phyloP scores from a whole-genome alignment of 2,797 vertebrate genomes.

The Brotula barbata region DNA sequence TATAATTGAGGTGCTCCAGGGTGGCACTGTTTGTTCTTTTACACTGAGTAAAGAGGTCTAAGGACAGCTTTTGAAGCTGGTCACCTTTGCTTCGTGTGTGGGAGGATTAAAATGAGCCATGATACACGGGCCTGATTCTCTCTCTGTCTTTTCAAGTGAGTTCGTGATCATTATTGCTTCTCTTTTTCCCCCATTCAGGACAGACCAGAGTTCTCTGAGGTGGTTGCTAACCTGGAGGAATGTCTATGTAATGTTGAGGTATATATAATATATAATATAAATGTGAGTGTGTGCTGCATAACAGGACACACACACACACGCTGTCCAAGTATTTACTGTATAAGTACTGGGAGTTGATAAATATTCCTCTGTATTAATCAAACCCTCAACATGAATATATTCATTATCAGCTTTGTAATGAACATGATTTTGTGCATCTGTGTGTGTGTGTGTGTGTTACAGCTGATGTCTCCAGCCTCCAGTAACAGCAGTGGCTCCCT shows the following conservation, averaged over 20 bases:
- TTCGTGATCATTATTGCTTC: neutral
- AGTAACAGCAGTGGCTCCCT: slow-evolving; percentile 96
- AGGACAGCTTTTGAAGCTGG: slow-evolving; percentile 58
- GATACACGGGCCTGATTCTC: too few relatives aligned
- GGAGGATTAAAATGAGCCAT: slow-evolving; percentile 40
- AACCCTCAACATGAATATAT: too few relatives aligned
- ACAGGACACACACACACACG: too few relatives aligned
- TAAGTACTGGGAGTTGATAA: too few relatives aligned
- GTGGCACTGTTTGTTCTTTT: slow-evolving; percentile 53
- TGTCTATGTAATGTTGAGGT: slow-evolving; percentile 95
- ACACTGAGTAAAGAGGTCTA: slow-evolving; percentile 45
- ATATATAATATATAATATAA: slow-evolving; percentile 13
- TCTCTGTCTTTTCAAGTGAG: neutral
- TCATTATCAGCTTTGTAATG: too few relatives aligned
- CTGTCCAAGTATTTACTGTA: too few relatives aligned
- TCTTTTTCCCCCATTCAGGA: slow-evolving; percentile 78
- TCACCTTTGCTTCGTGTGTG: slow-evolving; percentile 57
- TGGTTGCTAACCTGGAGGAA: slow-evolving; percentile 90
- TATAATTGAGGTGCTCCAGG: slow-evolving; percentile 59
- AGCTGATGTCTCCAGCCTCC: slow-evolving; percentile 94
- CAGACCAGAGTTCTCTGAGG: slow-evolving; percentile 93
- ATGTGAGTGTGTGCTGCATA: too few relatives aligned
- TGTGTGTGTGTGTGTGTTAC: slow-evolving; percentile 19
- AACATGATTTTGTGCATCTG: neutral
- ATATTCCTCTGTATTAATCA: too few relatives aligned